Conservation (phyloP, 2,797 vertebrate genomes). For the Pipistrellus kuhlii region DNA sequence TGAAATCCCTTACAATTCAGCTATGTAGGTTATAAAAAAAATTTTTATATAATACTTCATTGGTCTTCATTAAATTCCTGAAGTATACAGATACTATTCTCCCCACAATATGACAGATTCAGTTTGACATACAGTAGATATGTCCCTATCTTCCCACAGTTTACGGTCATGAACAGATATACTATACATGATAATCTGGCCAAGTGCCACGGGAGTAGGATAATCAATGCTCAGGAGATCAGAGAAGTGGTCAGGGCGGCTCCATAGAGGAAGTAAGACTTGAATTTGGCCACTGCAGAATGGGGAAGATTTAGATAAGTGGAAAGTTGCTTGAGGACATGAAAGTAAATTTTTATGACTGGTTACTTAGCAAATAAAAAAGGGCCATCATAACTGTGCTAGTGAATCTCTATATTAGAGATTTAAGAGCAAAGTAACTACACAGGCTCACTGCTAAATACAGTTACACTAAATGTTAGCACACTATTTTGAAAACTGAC, state of each 20-base stretch:
- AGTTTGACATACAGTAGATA: not conserved
- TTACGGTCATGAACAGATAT: not conserved
- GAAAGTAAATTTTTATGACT: constrained; percentile 4
- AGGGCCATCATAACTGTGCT: not conserved
- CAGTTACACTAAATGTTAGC: constrained; percentile 14
- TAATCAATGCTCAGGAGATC: not conserved
- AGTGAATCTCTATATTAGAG: not conserved
- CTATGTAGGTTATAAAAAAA: constrained; percentile 14
- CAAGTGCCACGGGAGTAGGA: not conserved
- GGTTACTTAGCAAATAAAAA: not conserved
- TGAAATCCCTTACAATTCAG: constrained; percentile 21
- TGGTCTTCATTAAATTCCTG: constrained; percentile 33
- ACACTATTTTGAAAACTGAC: not conserved
- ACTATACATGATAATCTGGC: not conserved
- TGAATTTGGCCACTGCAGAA: not conserved
- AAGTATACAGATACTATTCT: not conserved
- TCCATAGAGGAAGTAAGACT: not conserved
- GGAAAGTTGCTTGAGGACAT: not conserved
- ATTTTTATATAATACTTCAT: constrained; percentile 4
- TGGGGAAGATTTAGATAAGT: not conserved
- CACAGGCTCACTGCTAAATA: not conserved
- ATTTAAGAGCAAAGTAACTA: constrained; percentile 5
- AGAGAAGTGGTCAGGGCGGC: not conserved
- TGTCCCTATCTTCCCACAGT: not conserved
- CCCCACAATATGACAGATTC: constrained; percentile 39